Base-by-base conservation (phyloP, 2,888 invertebrate genomes). In the Melanostoma mellinum region DNA sequence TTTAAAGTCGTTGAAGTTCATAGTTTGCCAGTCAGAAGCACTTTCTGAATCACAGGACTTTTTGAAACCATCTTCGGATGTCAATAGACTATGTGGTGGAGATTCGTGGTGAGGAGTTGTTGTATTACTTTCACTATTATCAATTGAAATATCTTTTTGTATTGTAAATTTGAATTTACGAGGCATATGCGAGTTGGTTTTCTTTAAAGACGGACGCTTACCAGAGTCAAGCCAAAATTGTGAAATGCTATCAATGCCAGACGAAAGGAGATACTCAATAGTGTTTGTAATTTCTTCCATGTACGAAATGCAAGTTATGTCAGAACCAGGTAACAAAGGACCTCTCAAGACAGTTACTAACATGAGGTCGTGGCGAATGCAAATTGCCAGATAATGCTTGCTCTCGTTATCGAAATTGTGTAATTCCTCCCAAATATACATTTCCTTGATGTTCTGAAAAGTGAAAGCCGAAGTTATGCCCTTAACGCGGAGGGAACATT, bases 201-300 rank as follows among this genome's bases (percentile, higher is more conserved):
- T 61, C 3, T 50, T 68, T 5, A 89, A 86, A 38, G 89, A 89
- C 0, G 95, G 94, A 32, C 94, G 93, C 0, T 94, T 93, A 88
- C 95, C 95, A 0, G 94, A 93, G 0, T 92, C 89, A 80, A 95
- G 92, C 94, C 95, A 95, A 67, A 90, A 90, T 48, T 93, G 93
- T 6, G 96, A 93, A 63, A 96, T 92, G 86, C 94, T 94, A 80
- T 95, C 93, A 30, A 97, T 92, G 3, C 96, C 96, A 9, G 96
- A 94, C 86, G 95, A 95, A 87, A 95, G 94, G 0, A 97, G 92
- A 86, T 96, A 94, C 61, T 95, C 94, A 3, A 98, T 90, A 2
- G 97, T 97, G 84, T 96, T 96, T 89, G 96, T 96, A 63, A 96
- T 97, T 90, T 98, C 97, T 91, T 97, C 97, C 0, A 98, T 96